Conservation (phyloP, 2,113 vertebrate species). For the Aphyosemion australe region DNA sequence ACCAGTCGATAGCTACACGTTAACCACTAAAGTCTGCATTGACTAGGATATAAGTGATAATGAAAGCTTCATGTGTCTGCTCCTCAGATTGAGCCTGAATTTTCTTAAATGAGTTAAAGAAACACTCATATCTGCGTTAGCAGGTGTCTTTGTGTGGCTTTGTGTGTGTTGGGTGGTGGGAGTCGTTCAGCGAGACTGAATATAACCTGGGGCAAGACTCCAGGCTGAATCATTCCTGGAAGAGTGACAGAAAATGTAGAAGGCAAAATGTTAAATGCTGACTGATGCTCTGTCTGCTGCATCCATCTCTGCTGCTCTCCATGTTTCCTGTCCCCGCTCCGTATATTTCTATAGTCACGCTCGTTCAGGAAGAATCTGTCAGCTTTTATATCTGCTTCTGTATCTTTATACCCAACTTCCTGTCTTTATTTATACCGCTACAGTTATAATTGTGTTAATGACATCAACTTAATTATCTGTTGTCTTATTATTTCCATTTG, state of each 20-base stretch:
- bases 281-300: conserved; percentile 55
- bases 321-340: conserved; percentile 4
- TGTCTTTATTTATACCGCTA: neutral
- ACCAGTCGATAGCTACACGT: conserved; percentile 61
- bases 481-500: no score
- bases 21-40: conserved; percentile 60
- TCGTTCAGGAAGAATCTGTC: conserved; percentile 14
- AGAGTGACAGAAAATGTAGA: conserved; percentile 61
- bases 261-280: conserved; percentile 60
- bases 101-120: conserved; percentile 43
- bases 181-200: conserved; percentile 31
- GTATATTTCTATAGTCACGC: conserved; percentile 14
- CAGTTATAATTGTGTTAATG: no score
- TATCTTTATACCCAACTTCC: neutral
- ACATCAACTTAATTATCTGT: no score
- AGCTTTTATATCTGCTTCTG: conserved; percentile 10
- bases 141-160: conserved; percentile 14
- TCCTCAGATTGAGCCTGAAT: neutral
- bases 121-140: conserved; percentile 24
- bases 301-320: conserved; percentile 17
- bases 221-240: conserved; percentile 60
- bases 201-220: conserved; percentile 57
- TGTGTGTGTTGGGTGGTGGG: conserved; percentile 9
- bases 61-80: conserved; percentile 7
- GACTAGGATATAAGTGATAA: conserved; percentile 56